A percentile compares a stretch with the other conserved stretches of the same genome.
phyloP scores from a whole-genome alignment of 2,797 vertebrate species.

The Enteromius mattozi region DNA sequence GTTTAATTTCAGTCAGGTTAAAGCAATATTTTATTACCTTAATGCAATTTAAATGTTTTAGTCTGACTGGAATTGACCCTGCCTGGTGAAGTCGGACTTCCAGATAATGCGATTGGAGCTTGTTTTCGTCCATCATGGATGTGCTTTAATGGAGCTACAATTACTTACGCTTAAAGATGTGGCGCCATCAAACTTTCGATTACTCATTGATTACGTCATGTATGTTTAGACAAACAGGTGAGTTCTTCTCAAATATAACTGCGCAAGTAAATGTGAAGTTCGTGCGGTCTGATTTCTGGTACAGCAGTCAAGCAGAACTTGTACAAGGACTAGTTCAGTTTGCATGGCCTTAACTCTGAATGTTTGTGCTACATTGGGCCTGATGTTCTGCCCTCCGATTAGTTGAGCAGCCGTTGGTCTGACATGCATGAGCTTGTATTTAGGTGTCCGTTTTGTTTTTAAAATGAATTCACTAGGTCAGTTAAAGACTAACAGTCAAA shows the following conservation, averaged over 20 bases:
- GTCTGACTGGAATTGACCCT: neutral
- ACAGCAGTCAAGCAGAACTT: neutral
- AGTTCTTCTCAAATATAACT: neutral
- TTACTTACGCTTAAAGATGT: neutral
- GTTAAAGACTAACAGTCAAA: neutral
- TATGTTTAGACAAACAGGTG: neutral
- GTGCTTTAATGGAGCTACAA: neutral
- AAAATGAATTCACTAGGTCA: neutral
- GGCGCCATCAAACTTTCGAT: neutral
- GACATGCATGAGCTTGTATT: constrained; percentile 36
- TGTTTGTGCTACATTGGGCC: neutral
- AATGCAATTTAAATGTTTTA: neutral
- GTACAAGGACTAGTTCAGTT: neutral
- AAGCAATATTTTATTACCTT: neutral
- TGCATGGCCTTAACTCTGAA: neutral
- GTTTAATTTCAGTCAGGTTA: neutral
- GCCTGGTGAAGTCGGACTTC: neutral
- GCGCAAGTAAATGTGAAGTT: neutral
- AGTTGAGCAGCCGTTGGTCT: constrained; percentile 7
- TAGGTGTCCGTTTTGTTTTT: constrained; percentile 9
- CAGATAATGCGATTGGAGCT: neutral
- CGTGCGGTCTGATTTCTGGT: neutral
- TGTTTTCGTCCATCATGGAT: neutral
- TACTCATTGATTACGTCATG: neutral
- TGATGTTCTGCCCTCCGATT: neutral